phyloP scores from a whole-genome alignment of 2,888 invertebrate genomes.

The Eristalis intricaria region DNA sequence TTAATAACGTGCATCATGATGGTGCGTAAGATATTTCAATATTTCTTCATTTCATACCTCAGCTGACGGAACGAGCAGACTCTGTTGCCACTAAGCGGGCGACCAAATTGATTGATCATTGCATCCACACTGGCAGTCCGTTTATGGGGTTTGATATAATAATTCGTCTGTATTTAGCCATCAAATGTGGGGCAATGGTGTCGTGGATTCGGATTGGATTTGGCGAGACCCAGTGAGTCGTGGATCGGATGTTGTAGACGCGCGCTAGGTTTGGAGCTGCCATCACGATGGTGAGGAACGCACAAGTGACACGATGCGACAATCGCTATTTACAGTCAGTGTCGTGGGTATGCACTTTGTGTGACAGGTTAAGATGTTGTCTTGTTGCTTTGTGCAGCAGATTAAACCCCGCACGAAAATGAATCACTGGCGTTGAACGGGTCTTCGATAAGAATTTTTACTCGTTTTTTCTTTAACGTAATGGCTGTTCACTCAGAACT shows the following conservation, averaged over 20 bases:
- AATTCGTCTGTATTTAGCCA: conserved; percentile 50
- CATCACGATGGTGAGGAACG: neutral
- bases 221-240: neutral
- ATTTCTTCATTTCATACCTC: conserved; percentile 46
- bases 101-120: conserved; percentile 61
- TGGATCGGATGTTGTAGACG: conserved; percentile 20
- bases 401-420: too few species aligned
- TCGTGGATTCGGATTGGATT: conserved; percentile 26
- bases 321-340: neutral
- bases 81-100: conserved; percentile 47
- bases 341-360: neutral
- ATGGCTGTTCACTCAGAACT: too few species aligned
- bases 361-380: neutral
- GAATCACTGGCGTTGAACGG: too few species aligned
- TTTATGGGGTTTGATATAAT: conserved; percentile 56
- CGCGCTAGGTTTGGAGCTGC: conserved; percentile 22
- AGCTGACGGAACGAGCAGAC: conserved; percentile 47
- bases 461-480: too few species aligned
- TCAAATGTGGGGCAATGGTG: conserved; percentile 22
- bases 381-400: too few species aligned
- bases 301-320: conserved; percentile 38
- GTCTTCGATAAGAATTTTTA: too few species aligned
- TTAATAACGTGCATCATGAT: conserved; percentile 55
- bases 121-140: conserved; percentile 44
- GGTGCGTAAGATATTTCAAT: conserved; percentile 53